These are phyloP conservation scores for Drosophila falleni DNA, from an alignment of 2,888 invertebrate genomes.

Conservation along the genomic window DNA sequence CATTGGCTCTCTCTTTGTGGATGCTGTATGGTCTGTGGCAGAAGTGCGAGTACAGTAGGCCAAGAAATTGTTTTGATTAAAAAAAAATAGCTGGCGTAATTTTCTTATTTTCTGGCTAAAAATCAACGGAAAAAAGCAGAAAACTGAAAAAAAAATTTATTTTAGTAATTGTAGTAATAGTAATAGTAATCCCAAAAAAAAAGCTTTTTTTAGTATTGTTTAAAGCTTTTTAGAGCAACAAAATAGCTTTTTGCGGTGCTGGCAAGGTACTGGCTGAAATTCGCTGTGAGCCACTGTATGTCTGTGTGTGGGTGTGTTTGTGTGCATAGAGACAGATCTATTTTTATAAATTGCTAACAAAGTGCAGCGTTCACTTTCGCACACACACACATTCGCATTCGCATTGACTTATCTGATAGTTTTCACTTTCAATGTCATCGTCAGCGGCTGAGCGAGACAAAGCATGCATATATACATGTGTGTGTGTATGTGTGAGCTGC, in stretches of 20 bases:
- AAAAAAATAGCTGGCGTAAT: no score
- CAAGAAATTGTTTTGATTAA: not conserved
- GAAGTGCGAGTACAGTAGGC: slow-evolving; percentile 2
- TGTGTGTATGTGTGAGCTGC: not conserved
- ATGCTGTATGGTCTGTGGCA: not conserved
- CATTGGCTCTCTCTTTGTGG: not conserved
- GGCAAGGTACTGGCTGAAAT: no score
- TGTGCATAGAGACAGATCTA: slow-evolving; percentile 31
- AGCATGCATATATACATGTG: not conserved
- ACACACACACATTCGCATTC: not conserved
- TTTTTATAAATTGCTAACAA: slow-evolving; percentile 48
- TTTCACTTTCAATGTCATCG: slow-evolving; percentile 76
- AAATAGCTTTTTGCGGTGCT: no score
- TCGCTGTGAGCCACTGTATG: no score
- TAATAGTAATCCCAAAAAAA: no score
- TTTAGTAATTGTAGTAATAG: no score
- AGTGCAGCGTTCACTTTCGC: slow-evolving; percentile 66
- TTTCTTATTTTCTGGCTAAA: no score
- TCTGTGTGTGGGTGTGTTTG: not conserved
- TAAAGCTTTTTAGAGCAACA: no score
- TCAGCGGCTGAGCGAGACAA: slow-evolving; percentile 20
- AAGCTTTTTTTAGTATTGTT: no score
- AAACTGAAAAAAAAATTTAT: no score
- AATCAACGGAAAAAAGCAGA: no score
- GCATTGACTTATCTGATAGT: slow-evolving; percentile 72